Conservation (phyloP, 2,113 vertebrate genomes). For the Channa argus region DNA sequence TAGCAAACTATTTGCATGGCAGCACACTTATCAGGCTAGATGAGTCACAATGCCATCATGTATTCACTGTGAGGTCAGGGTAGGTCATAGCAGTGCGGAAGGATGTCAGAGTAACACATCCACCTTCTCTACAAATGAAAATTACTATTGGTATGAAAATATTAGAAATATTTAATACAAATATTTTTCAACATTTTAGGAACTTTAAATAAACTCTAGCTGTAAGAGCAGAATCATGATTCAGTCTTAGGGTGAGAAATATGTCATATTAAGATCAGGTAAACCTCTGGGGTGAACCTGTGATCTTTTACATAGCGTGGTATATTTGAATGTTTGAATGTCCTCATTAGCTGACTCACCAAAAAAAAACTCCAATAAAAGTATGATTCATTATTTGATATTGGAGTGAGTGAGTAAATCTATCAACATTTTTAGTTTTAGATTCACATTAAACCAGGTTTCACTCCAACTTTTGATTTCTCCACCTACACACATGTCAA, state of each 20-base stretch:
- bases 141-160: background rate
- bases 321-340: too few species aligned
- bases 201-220: background rate
- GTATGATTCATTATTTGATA: too few species aligned
- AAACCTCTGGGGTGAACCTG: background rate
- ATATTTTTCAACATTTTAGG: too few species aligned
- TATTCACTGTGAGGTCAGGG: constrained; percentile 2
- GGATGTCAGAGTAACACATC: background rate
- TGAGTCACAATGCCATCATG: constrained; percentile 57
- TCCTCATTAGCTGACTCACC: background rate
- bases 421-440: background rate
- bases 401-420: too few species aligned
- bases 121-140: background rate
- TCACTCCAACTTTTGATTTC: background rate
- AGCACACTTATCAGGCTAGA: constrained; percentile 54
- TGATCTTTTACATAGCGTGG: too few species aligned
- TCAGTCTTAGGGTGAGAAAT: too few species aligned
- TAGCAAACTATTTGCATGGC: constrained; percentile 67
- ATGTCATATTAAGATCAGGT: too few species aligned
- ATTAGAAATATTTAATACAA: background rate
- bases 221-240: too few species aligned
- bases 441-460: background rate
- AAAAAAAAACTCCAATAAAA: background rate
- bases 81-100: background rate
- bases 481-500: background rate